Evolutionary conservation across 2,113 vertebrate species (phyloP), one percentile per base, ranked within the genome.

Genomic region (Caranx melampygus): DNA sequence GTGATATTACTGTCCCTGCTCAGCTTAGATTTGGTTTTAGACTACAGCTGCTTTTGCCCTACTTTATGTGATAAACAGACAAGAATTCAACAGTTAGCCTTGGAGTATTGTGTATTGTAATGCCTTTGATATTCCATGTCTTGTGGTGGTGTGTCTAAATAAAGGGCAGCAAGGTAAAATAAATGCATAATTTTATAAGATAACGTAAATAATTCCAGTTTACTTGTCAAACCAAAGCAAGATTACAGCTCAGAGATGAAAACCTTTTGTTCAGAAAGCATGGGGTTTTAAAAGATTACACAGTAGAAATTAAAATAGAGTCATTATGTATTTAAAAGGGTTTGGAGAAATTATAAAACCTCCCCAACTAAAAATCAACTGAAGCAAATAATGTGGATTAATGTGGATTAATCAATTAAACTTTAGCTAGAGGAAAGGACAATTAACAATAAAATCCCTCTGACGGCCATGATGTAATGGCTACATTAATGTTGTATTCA

Each of bases 301-400:
- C 52, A 66, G 45, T 58, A 37, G 18, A 7, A 37, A 58, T 37
- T 8, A 42, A 11, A 42, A 42, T 37, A 49, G 33, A 49, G 44
- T 60, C n/a, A 31, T 61, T 33, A 76, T 51, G 18, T 51, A 20
- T 51, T 20, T 51, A 51, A 20, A 51, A 51, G 52, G 54, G 0
- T 20, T 51, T 5, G 4, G 20, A 1, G 35, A 31, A 37, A 59
- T 49, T 15, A 21, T 12, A 16, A 77, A 60, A 61, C 35, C 37
- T 63, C 67, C 44, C 49, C n/a, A 72, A 55, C 37, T 61, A 12
- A 60, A 65, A 71, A 78, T 49, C 8, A 83, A 78, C 34, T 74
- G 58, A 44, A 75, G 70, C 81, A 64, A 64, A 44, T 59, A 34
- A 78, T 74, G 59, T 76, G 67, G 80, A 44, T 82, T 72, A 76